Base-by-base conservation (phyloP, 2,797 vertebrate genomes). In the Perodicticus potto region DNA sequence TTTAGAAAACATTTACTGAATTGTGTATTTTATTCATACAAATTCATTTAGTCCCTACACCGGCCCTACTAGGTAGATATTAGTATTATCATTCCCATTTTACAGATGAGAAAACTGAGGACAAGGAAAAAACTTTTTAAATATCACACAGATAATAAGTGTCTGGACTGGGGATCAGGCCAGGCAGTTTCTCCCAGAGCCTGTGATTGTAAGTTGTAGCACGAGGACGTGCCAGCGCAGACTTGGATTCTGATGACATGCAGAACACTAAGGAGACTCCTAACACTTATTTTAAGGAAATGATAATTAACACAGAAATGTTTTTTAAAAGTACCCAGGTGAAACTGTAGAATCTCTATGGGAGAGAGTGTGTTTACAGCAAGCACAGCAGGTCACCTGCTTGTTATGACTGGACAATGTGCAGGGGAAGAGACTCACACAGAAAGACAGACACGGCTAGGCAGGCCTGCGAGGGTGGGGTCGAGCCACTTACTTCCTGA, bases 401-500 rank as follows among this genome's bases (percentile, higher is more conserved):
- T 43, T 86, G 27, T 85, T 29, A 1, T 57, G 34, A 43, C 7
- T 22, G 22, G 22, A 43, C 27, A 69, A 25, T 7, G 32, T n/a
- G 43, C 20, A n/a, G n/a, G 43, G 53, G 32, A 73, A 90, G 27
- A 88, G 19, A 63, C 22, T 17, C 20, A 23, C 22, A 53, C 4
- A 63, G 67, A 72, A 72, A 88, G 87, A 5, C 23, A 55, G 29
- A 34, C 10, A 43, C 3, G 61, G 27, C 0, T 7, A 49, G 34
- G 37, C 12, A 67, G 72, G n/a, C 37, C 7, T 0, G 6, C 29
- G 9, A 27, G 9, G 61, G 61, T 91, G 70, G 29, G 45, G 1
- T 0, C 0, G 7, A 32, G 6, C 17, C n/a, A 98, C 99, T 99
- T 96, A 99, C 99, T 98, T 99, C 23, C 96, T 99, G 74, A 98